Base-by-base conservation (phyloP, 2,888 invertebrate genomes). In the Nemurella pictetii region DNA sequence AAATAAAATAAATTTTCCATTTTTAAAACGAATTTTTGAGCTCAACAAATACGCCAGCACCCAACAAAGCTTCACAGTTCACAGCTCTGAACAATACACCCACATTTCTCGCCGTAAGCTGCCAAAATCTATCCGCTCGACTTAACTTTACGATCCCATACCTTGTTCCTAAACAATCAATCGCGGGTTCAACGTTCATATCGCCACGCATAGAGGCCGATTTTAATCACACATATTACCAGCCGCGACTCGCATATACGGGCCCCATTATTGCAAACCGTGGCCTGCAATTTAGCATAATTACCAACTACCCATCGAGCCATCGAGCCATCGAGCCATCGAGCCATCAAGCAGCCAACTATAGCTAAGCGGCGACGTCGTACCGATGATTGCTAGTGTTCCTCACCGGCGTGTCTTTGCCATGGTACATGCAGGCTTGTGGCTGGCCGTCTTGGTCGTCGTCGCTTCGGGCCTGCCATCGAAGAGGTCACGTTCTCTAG, bases 351-450 rank as follows among this genome's bases (percentile, higher is more conserved):
- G 2, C 55, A 55, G 55, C 20, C 55, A 55, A 55, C 5, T 20
- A 55, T 55, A n/a, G n/a, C n/a, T n/a, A n/a, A n/a, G n/a, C n/a
- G n/a, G n/a, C n/a, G n/a, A n/a, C 55, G 12, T 20, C 9, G 55
- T 55, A 20, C 55, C 9, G 20, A 55, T 55, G 9, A 55, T 55
- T 55, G 55, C 15, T 7, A n/a, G 9, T 55, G 55, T 55, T 12
- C 55, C 55, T 55, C 55, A 12, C 55, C 55, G 55, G 15, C 20
- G 4, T 55, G 12, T 55, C 55, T 15, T 74, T 74, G 74, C 26
- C n/a, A n/a, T n/a, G 55, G 55, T 12, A 55, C 55, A 55, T 81
- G 32, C 80, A 82, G 82, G 82, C 26, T 26, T 55, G 72, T 55
- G 26, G 29, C 12, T 55, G 25, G 55, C 28, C 29, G 15, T 82